These are phyloP conservation scores for Sepioteuthis lessoniana DNA, from an alignment of 2,888 invertebrate genomes.

Conservation along the genomic window DNA sequence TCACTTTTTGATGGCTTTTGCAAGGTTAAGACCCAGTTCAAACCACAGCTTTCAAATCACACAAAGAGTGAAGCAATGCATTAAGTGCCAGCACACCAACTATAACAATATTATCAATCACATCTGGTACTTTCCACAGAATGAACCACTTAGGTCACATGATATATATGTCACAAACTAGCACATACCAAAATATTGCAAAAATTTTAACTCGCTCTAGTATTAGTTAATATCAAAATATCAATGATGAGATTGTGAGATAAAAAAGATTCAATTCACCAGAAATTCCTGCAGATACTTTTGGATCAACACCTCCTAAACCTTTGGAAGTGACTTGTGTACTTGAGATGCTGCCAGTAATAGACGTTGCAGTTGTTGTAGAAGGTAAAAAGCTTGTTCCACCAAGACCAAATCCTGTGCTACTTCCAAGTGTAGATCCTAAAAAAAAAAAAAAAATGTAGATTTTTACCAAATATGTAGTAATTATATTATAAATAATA, in stretches of 20 bases:
- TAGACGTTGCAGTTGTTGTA: not conserved
- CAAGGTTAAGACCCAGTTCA: too few species aligned
- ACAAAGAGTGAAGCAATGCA: too few species aligned
- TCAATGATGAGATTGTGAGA: not conserved
- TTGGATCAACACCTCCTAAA: constrained; percentile 81
- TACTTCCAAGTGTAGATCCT: not conserved
- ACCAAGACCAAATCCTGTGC: constrained; percentile 25
- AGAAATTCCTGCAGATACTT: constrained; percentile 60
- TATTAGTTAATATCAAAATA: too few species aligned
- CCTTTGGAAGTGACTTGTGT: constrained; percentile 76
- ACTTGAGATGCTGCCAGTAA: constrained; percentile 39
- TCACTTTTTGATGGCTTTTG: too few species aligned
- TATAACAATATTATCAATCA: too few species aligned
- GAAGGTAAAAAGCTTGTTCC: constrained; percentile 15
- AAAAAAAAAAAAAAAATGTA: not conserved
- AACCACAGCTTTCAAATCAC: too few species aligned
- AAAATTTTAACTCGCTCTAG: too few species aligned
- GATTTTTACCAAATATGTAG: not conserved
- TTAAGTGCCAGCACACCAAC: too few species aligned
- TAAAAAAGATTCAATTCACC: constrained; percentile 50
- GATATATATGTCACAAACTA: too few species aligned
- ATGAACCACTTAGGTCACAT: too few species aligned
- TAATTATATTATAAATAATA: not conserved
- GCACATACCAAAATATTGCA: too few species aligned
- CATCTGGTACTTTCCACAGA: too few species aligned